Base-by-base conservation (phyloP, 2,113 vertebrate species). In the Coptodon rendalli region DNA sequence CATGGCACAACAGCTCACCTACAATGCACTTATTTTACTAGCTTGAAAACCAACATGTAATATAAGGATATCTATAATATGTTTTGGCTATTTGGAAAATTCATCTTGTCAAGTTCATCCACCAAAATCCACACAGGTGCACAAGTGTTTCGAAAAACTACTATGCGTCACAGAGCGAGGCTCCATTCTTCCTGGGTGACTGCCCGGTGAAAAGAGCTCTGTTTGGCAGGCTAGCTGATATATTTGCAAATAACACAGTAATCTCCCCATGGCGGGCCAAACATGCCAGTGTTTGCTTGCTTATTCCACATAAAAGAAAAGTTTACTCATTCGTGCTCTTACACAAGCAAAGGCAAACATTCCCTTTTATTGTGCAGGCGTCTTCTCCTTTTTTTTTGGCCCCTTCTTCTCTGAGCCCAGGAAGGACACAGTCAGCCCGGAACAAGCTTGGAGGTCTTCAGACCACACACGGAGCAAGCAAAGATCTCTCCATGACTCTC, bases 401-500 rank as follows among this genome's bases (percentile, higher is more conserved):
- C 80, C 81, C 82, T 93, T 91, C 87, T 83, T 90, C 88, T 90
- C 66, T 80, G 91, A 94, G 86, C 93, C 92, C 87, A 90, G 94
- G 93, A 96, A 96, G 91, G 87, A 86, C 85, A 24, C 89, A 91
- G 91, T 95, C 94, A 95, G 91, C 92, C 95, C 86, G 87, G 92
- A 96, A 95, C 93, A 89, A 94, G 89, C 93, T 90, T 94, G 94
- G 96, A 95, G 96, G 96, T 96, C 95, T 91, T 89, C 59, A 86
- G 96, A 97, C 96, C 97, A 97, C 97, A 97, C 96, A 97, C 92
- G 87, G 91, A 93, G 96, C 79, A 85, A 87, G 68, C 80, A 48
- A 86, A 52, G 82, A 87, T 91, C 89, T 84, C 89, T 83, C 87
- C n/a, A 73, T 80, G 56, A 40, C 90, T 91, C 90, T 91, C 50